Evolutionary conservation across 1,140 invertebrate genomes (phyloP).

Genomic region (Cheumatopsyche charites): DNA sequence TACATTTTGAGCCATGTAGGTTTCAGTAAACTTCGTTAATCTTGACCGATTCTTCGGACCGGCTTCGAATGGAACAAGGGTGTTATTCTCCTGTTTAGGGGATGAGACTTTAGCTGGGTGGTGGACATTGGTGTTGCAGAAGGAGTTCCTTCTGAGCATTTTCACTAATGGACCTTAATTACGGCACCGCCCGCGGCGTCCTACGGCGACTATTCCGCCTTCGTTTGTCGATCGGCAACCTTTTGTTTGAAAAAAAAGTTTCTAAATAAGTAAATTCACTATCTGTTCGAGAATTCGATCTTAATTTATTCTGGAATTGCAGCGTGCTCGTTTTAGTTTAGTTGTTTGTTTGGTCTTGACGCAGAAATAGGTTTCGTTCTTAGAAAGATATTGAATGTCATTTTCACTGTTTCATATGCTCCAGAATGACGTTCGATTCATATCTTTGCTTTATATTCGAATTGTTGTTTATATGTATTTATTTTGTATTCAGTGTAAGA

Average conservation of each 20-base stretch:
- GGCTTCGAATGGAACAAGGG: neutral
- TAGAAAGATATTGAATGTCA: too few species aligned
- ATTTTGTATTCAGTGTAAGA: too few species aligned
- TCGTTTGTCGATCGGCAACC: constrained; percentile 21
- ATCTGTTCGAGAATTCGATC: neutral
- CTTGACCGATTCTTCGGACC: constrained; percentile 13
- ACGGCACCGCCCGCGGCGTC: constrained; percentile 40
- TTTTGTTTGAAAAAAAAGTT: neutral
- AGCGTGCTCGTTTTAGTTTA: neutral
- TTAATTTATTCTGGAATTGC: neutral
- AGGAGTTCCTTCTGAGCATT: constrained; percentile 41
- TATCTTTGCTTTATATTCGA: too few species aligned
- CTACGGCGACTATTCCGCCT: constrained; percentile 38
- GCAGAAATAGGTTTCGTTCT: too few species aligned
- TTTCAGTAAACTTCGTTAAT: constrained; percentile 5
- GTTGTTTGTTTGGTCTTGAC: too few species aligned
- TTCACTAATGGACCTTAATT: constrained; percentile 47
- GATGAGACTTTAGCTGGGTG: constrained; percentile 8
- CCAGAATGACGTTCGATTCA: too few species aligned
- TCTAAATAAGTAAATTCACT: neutral
- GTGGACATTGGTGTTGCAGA: constrained; percentile 16
- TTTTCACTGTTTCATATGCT: too few species aligned
- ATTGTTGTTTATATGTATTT: too few species aligned
- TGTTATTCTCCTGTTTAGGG: neutral
- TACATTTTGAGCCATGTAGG: neutral